A percentile compares a stretch with the other conserved stretches of the same genome.
These are phyloP conservation scores for Fundulus diaphanus DNA, from an alignment of 2,797 vertebrate genomes.

Conservation along the genomic window DNA sequence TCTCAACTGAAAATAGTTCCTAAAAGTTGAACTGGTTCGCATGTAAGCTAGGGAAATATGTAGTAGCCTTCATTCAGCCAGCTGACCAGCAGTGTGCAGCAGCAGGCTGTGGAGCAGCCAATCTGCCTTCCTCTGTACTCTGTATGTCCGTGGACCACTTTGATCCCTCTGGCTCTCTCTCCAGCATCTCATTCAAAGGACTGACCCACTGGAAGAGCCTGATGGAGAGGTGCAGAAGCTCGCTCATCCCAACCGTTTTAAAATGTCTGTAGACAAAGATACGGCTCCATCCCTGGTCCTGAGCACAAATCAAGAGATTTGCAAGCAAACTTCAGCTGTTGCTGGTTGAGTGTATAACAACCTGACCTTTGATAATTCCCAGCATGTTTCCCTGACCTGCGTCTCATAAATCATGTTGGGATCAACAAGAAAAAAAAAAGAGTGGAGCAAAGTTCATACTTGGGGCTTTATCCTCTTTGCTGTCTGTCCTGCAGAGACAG, in stretches of 20 bases:
- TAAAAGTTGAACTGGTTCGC: background rate
- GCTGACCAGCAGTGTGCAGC: background rate
- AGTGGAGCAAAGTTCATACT: background rate
- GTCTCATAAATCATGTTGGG: background rate
- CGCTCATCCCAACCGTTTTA: too few relatives aligned
- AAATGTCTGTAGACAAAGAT: background rate
- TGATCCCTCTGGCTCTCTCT: too few relatives aligned
- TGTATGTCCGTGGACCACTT: too few relatives aligned
- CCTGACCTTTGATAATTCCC: background rate
- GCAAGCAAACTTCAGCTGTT: background rate
- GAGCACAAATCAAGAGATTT: too few relatives aligned
- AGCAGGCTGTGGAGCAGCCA: background rate
- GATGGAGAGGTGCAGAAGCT: too few relatives aligned
- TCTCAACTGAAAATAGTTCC: background rate
- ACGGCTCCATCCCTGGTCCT: background rate
- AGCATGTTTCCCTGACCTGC: background rate
- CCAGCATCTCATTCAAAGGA: too few relatives aligned
- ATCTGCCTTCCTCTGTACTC: too few relatives aligned
- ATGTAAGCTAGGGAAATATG: background rate
- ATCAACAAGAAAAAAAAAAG: background rate
- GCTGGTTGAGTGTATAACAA: background rate
- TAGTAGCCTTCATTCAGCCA: background rate
- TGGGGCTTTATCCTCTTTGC: background rate
- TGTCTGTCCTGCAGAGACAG: background rate
- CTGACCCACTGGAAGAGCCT: too few relatives aligned